These are phyloP conservation scores for Fragum whitleyi DNA, from an alignment of 2,888 invertebrate genomes.

Conservation along the genomic window DNA sequence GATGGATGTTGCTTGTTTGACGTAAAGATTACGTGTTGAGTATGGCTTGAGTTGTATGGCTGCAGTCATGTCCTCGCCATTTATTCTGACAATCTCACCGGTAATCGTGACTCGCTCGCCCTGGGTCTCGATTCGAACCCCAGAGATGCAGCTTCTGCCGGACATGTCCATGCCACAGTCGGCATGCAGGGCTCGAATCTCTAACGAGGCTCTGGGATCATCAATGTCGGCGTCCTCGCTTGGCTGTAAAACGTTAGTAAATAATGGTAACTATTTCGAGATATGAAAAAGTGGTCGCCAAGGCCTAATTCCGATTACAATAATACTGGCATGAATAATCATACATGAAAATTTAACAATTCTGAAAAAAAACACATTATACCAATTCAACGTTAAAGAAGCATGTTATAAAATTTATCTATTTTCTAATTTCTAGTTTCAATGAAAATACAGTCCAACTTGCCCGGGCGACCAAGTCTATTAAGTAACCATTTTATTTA, in stretches of 20 bases:
- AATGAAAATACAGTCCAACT: too few relatives aligned
- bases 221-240: constrained; percentile 44
- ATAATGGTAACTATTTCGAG: too few relatives aligned
- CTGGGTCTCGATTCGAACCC: constrained; percentile 50
- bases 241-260: constrained; percentile 48
- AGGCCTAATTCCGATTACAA: too few relatives aligned
- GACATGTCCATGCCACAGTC: constrained; percentile 47
- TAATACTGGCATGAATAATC: too few relatives aligned
- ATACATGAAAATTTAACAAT: too few relatives aligned
- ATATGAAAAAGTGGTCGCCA: too few relatives aligned
- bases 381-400: too few relatives aligned
- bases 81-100: constrained; percentile 50
- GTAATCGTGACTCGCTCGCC: constrained; percentile 48
- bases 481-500: too few relatives aligned
- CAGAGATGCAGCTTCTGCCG: constrained; percentile 55
- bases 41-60: constrained; percentile 30
- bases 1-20: constrained; percentile 68
- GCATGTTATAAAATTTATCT: too few relatives aligned
- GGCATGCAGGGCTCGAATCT: constrained; percentile 46
- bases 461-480: too few relatives aligned
- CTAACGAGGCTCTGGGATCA: constrained; percentile 53
- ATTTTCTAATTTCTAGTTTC: too few relatives aligned
- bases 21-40: constrained; percentile 47
- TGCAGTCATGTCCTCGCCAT: constrained; percentile 49
- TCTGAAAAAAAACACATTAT: too few relatives aligned